Base-by-base conservation (phyloP, 2,797 vertebrate species). In the Melopsittacus undulatus region DNA sequence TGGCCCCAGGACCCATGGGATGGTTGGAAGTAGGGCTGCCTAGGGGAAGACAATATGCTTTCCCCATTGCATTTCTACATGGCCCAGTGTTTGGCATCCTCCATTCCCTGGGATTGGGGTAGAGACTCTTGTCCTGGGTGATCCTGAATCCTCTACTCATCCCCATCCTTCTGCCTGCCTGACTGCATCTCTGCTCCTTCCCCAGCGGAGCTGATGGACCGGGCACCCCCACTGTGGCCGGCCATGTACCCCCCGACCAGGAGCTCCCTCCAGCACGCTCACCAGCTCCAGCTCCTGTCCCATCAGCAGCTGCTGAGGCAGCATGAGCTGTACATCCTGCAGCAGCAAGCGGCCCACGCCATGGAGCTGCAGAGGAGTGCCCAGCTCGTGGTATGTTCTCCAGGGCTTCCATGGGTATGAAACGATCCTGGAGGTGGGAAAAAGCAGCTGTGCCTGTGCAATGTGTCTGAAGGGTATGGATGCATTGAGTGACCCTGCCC, bases 291-390 rank as follows among this genome's bases (percentile, higher is more conserved):
- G 98, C 98, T 99, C 23, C 98, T 99, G 88, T 99, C 99, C 27
- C 99, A 99, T 96, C 99, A 99, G 97, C 99, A 99, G 97, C 98
- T 99, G 95, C 98, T 99, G 59, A 97, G 99, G 40, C 99, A 99
- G 96, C 99, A 99, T 3, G 99, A 99, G 96, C 96, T 99, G 15
- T 98, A 99, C 95, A 99, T 99, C 98, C 98, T 99, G 96, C 99
- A 99, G 97, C 99, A 99, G 97, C 99, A 99, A 96, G 99, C 99
- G 0, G 99, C 98, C 8, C 99, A 99, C 26, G 99, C 99, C 95
- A 98, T 99, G 98, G 99, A 99, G 96, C 96, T 99, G 81, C 99
- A 99, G 98, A 98, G 99, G 96, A 99, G 98, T 0, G 99, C 99
- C 29, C 99, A 99, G 97, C 97, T 99, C 3, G 99, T 99, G 95